Conservation (phyloP, 53 echinoderm and acorn worm genomes). For the Pentamera pediparva region DNA sequence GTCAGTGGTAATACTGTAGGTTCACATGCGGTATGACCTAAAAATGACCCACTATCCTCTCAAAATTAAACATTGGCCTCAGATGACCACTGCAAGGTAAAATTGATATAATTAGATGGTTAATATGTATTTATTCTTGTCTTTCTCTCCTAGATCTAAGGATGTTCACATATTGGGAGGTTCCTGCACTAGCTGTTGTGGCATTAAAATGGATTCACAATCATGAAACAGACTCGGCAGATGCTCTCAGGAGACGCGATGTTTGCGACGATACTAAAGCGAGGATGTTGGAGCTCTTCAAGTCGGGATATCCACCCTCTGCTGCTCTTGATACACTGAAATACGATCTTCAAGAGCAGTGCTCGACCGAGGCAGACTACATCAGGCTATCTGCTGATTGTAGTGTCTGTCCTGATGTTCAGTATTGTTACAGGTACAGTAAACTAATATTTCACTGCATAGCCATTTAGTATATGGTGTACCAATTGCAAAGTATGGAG, state of each 20-base stretch:
- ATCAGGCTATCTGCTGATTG: background rate
- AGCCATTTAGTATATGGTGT: no score
- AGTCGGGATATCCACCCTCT: background rate
- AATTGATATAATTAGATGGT: no score
- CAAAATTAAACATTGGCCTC: no score
- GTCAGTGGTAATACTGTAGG: no score
- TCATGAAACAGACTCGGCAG: constrained; percentile 10
- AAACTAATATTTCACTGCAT: no score
- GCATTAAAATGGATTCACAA: background rate
- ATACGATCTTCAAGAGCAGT: constrained; percentile 3
- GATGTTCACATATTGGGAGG: constrained; percentile 33
- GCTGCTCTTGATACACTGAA: constrained; percentile 10
- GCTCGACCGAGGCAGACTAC: background rate
- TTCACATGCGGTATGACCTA: no score
- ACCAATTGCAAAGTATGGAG: no score
- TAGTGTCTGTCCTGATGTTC: background rate
- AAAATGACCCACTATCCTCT: no score
- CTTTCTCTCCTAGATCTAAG: background rate
- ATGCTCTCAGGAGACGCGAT: constrained; percentile 10
- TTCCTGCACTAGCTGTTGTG: constrained; percentile 20
- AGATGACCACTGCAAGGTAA: no score
- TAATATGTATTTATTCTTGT: background rate
- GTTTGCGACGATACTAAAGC: background rate
- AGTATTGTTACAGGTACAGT: constrained; percentile 23
- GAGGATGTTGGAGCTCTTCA: constrained; percentile 15